Conservation (phyloP, 1,140 invertebrate genomes). For the Asobara japonica region DNA sequence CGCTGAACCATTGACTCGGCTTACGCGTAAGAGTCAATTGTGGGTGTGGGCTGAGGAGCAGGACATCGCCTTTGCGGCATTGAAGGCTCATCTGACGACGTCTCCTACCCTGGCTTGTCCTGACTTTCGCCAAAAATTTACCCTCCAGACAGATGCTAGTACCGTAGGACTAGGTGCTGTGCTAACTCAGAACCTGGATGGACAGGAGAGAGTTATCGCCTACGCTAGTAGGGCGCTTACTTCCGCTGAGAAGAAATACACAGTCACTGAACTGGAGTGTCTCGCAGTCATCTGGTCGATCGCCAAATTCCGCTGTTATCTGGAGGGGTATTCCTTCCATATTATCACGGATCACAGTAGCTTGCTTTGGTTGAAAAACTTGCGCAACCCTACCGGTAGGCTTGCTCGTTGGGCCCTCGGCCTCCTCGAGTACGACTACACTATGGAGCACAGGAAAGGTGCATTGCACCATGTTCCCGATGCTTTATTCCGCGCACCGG, state of each 20-base stretch:
- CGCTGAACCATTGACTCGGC: constrained; percentile 45
- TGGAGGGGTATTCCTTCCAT: constrained; percentile 59
- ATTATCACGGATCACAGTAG: constrained; percentile 65
- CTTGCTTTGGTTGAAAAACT: constrained; percentile 59
- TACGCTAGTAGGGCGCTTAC: too few species aligned
- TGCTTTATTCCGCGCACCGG: not conserved
- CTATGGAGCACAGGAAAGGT: constrained; percentile 35
- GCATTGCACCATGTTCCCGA: constrained; percentile 25
- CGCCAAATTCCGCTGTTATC: constrained; percentile 57
- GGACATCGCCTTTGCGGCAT: constrained; percentile 20
- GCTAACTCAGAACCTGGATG: constrained; percentile 38
- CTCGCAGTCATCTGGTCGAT: constrained; percentile 28
- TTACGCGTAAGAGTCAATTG: constrained; percentile 42
- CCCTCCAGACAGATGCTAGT: constrained; percentile 38
- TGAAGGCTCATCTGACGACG: constrained; percentile 36
- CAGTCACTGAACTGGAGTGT: constrained; percentile 36
- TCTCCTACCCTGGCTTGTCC: constrained; percentile 38
- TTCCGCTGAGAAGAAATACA: too few species aligned
- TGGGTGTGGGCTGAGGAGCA: constrained; percentile 39
- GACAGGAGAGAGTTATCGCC: constrained; percentile 47
- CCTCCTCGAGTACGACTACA: constrained; percentile 41
- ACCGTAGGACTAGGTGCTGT: constrained; percentile 45
- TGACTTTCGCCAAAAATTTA: constrained; percentile 40
- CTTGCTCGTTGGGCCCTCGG: constrained; percentile 44
- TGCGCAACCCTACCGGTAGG: constrained; percentile 54